Percentiles rank a stretch among this genome's conserved stretches.
These are phyloP conservation scores for Girardinus metallicus DNA, from an alignment of 2,797 vertebrate species.

Conservation along the genomic window DNA sequence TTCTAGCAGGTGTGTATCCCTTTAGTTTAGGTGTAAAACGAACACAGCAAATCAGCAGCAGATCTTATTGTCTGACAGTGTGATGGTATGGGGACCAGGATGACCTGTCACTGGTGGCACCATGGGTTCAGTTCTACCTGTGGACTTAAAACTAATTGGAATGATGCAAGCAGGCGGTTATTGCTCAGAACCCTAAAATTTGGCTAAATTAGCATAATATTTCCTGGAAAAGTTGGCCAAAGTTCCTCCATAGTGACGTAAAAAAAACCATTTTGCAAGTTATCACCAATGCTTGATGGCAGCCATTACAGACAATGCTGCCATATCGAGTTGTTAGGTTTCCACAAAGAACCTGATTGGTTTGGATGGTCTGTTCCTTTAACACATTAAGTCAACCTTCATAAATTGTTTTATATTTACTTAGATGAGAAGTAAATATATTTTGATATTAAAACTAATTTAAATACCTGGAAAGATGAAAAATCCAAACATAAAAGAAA, in stretches of 20 bases:
- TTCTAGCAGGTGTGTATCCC: too few relatives aligned
- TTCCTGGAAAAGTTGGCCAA: neutral
- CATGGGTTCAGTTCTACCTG: neutral
- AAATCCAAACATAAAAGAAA: neutral
- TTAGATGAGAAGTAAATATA: neutral
- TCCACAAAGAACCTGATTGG: neutral
- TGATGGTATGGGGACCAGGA: neutral
- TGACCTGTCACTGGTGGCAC: neutral
- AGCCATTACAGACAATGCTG: too few relatives aligned
- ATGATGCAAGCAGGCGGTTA: neutral
- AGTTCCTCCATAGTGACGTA: neutral
- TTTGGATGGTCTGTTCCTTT: neutral
- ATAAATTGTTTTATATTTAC: neutral
- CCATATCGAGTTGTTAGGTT: neutral
- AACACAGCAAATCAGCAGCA: too few relatives aligned
- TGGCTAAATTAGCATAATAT: neutral
- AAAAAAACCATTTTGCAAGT: neutral
- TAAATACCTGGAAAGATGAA: neutral
- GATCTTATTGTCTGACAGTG: too few relatives aligned
- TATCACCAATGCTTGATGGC: neutral
- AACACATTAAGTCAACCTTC: neutral
- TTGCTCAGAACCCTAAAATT: neutral
- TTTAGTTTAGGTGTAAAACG: too few relatives aligned
- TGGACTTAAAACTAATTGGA: neutral
- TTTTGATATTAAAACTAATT: neutral